Evolutionary conservation across 30 jellyfish, hydroid and myxozoan species (phyloP), one percentile per base, ranked within the genome.

Genomic region (Aurelia sp.): DNA sequence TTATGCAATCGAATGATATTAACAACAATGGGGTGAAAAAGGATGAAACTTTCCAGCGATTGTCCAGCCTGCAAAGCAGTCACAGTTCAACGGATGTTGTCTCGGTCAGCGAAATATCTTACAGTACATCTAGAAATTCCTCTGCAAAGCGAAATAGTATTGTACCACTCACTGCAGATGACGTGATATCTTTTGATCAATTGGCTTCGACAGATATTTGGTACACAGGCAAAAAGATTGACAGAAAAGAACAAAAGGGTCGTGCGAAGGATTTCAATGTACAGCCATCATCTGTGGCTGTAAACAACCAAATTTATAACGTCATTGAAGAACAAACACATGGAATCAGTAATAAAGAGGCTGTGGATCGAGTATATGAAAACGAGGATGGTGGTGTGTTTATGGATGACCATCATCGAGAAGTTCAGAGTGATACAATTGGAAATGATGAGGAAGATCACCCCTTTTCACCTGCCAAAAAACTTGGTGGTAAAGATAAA

Each of bases 121-220:
- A 44, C 16, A 44, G 55, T 13, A 44, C 55, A 44, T 44, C 55
- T 44, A 44, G 55, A 44, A 44, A 44, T 44, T 44, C 55, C 55
- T 44, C 55, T 44, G 55, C 55, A 13, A 44, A 13, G 55, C 60
- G 80, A 30, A 50, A 63, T 20, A 79, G 80, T 48, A 63, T 79
- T 50, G 38, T 66, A 13, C 89, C 89, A 21, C 44, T 76, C 9
- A 59, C 41, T 16, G 87, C 87, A 35, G 87, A 27, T 33, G 76
- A 76, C 38, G 65, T 76, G 31, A 58, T 76, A 78, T 47, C 76
- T 58, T 58, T 31, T 1, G 87, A 59, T 18, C 41, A 30, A 8
- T 61, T 30, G 20, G 38, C 48, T 30, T 21, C 47, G 52, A 16
- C 51, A 3, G 40, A 38, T 13, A 59, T 60, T 19, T 40, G 21